These are phyloP conservation scores for Cylloceria caligata DNA, from an alignment of 2,888 invertebrate genomes.

Conservation along the genomic window DNA sequence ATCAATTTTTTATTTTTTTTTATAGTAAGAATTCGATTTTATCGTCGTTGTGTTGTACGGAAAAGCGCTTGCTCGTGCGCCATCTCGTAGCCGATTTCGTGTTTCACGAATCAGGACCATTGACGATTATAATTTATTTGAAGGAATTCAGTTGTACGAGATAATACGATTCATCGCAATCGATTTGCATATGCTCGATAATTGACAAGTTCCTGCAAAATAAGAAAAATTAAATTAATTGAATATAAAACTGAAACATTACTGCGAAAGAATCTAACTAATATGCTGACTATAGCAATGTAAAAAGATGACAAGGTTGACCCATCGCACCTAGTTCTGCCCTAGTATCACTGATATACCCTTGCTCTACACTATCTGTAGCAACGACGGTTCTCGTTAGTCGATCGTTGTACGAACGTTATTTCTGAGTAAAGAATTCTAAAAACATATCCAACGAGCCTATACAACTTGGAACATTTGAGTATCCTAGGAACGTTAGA, in stretches of 20 bases:
- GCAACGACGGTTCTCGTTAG: constrained; percentile 29
- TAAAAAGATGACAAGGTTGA: neutral
- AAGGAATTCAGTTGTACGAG: neutral
- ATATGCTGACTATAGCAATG: neutral
- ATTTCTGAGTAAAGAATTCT: neutral
- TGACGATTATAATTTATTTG: neutral
- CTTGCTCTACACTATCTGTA: constrained; percentile 20
- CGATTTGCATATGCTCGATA: neutral
- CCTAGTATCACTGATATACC: neutral
- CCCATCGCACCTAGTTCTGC: neutral
- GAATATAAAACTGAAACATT: neutral
- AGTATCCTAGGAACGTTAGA: constrained; percentile 41
- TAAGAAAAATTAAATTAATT: neutral
- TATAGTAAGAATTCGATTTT: no score
- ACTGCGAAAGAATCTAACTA: neutral
- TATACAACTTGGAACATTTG: neutral
- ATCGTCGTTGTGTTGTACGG: no score
- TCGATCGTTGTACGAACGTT: constrained; percentile 5
- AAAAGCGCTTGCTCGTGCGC: no score
- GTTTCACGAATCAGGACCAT: neutral
- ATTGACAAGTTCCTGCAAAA: no score
- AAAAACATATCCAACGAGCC: constrained; percentile 25
- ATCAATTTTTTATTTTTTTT: no score
- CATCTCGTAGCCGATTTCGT: neutral
- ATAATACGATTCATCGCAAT: neutral